Evolutionary conservation across 1,140 invertebrate species (phyloP), one percentile per base, ranked within the genome.

Genomic region (Pseudomyrmex dendroicus): DNA sequence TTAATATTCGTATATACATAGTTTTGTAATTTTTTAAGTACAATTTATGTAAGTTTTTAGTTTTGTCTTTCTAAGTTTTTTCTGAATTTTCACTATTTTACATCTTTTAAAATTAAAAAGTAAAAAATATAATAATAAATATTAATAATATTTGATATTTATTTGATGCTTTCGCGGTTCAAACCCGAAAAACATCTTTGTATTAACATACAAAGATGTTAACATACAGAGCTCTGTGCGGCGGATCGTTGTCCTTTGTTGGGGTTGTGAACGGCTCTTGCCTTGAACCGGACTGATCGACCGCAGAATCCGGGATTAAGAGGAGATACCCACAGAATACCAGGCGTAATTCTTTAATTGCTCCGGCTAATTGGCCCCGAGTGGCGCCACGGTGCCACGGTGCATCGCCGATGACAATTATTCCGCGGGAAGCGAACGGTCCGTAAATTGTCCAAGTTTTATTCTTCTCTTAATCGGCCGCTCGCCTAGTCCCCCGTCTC

Each of bases 331-430:
- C 15, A 50, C 64, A 48, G 50, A 56, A 35, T 57, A 25, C 67
- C 59, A 44, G 59, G 15, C 86, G 91, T 93, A 94, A 94, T 94
- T 94, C 92, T 92, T 93, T 94, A 94, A 94, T 93, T 92, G 91
- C 91, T 86, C 59, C 85, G 88, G 89, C 92, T 94, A 94, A 94
- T 94, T 93, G 93, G 93, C 72, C 50, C 87, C 90, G 90, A 91
- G 91, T 93, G 92, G 92, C 92, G 93, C 92, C 93, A 91, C 87
- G 85, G 46, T 90, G 89, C 86, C 85, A 89, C 84, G 84, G 84
- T 87, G 86, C 87, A 89, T 83, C 66, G 54, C 84, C 90, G 90
- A 90, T 91, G 86, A 86, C 86, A 90, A 92, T 92, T 91, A 90
- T 91, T 89, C 74, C 82, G 80, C 61, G 76, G 68, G 57, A 82